These are phyloP conservation scores for Dendroctonus valens DNA, from an alignment of 1,140 invertebrate genomes.

Conservation along the genomic window DNA sequence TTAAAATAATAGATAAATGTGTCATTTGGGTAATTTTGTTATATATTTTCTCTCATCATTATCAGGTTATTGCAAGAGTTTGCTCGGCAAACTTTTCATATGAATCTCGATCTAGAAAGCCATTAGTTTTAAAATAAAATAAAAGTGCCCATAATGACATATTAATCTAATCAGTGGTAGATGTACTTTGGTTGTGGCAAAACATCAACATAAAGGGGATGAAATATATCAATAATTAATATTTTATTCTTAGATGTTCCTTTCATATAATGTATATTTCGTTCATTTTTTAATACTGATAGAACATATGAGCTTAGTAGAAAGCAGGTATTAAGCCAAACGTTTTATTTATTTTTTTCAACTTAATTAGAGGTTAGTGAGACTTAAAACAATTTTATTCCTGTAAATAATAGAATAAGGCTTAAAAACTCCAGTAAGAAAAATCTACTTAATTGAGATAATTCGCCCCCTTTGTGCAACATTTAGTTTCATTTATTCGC, in stretches of 20 bases:
- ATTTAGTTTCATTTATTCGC: neutral
- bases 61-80: no score
- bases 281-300: constrained; percentile 24
- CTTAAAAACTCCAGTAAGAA: neutral
- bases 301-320: constrained; percentile 27
- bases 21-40: constrained; percentile 16
- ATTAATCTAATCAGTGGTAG: constrained; percentile 5
- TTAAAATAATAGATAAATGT: constrained; percentile 6
- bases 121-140: no score
- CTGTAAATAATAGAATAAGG: constrained; percentile 30
- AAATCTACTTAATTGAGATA: constrained; percentile 3
- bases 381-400: constrained; percentile 16
- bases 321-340: constrained; percentile 4
- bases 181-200: constrained; percentile 23
- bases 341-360: no score
- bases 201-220: constrained; percentile 25
- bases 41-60: neutral
- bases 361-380: constrained; percentile 22
- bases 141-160: constrained; percentile 9
- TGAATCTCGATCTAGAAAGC: no score
- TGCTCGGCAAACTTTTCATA: no score
- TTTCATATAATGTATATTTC: constrained; percentile 11
- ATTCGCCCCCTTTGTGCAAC: constrained; percentile 28
- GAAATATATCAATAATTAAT: constrained; percentile 18
- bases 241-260: constrained; percentile 1